A percentile compares a stretch with the other conserved stretches of the same genome.
phyloP scores from a whole-genome alignment of 2,888 invertebrate species.

The Drosophila nr. perissopoda region DNA sequence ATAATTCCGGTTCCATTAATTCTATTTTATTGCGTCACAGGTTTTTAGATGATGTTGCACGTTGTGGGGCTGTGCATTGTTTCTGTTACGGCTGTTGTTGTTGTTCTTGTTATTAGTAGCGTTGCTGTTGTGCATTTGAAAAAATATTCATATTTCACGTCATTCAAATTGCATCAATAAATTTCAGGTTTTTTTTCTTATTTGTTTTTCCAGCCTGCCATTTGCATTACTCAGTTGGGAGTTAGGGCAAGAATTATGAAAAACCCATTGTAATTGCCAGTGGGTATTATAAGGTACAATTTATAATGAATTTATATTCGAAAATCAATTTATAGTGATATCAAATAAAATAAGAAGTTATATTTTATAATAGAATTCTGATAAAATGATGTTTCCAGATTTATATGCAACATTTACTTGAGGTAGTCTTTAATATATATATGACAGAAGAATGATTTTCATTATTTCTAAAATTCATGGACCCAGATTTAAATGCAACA shows the following conservation, averaged over 20 bases:
- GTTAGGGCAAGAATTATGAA: slow-evolving; percentile 41
- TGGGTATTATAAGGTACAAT: background rate
- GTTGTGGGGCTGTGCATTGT: slow-evolving; percentile 27
- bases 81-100: slow-evolving; percentile 12
- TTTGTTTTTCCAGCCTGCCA: slow-evolving; percentile 12
- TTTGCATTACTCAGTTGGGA: slow-evolving; percentile 25
- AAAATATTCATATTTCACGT: slow-evolving; percentile 66
- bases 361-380: background rate
- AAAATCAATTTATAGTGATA: slow-evolving; percentile 5
- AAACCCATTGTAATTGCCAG: slow-evolving; percentile 14
- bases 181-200: slow-evolving; percentile 37
- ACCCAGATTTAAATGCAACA: background rate
- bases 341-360: background rate
- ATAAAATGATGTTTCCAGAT: background rate
- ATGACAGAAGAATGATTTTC: background rate
- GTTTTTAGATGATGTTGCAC: slow-evolving; percentile 72
- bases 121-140: slow-evolving; percentile 33
- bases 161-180: slow-evolving; percentile 58
- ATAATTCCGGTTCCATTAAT: slow-evolving; percentile 80
- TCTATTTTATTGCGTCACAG: slow-evolving; percentile 80
- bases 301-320: slow-evolving; percentile 4
- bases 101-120: slow-evolving; percentile 21
- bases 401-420: background rate
- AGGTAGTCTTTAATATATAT: background rate
- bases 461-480: background rate